phyloP scores from a whole-genome alignment of 2,888 invertebrate species.

The Pelosia muscerda region DNA sequence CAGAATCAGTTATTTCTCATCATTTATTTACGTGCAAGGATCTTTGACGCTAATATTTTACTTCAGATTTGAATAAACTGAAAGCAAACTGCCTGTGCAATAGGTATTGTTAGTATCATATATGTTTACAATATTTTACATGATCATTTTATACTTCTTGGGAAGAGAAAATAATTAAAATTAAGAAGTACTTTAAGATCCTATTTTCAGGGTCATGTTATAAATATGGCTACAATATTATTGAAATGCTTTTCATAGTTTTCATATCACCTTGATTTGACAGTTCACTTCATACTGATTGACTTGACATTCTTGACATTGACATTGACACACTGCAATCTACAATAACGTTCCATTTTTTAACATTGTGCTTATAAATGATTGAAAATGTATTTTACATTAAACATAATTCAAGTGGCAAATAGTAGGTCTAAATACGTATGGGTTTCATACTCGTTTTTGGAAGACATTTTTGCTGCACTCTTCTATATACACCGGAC shows the following conservation, averaged over 20 bases:
- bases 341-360: conserved; percentile 15
- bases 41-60: background rate
- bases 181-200: no score
- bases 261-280: background rate
- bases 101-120: background rate
- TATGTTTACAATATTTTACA: background rate
- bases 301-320: background rate
- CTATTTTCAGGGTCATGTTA: background rate
- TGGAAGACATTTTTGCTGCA: no score
- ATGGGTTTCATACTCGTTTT: no score
- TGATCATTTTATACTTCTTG: no score
- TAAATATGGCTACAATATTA: background rate
- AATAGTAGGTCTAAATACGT: no score
- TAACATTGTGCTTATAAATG: background rate
- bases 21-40: background rate
- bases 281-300: background rate
- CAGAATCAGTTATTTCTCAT: background rate
- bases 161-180: background rate
- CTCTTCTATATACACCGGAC: no score
- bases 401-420: no score
- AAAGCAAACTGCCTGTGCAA: background rate
- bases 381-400: no score
- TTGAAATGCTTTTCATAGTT: background rate
- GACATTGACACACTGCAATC: background rate
- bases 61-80: background rate